Evolutionary conservation across 2,888 invertebrate species (phyloP).

Genomic region (Plemyria rubiginata): DNA sequence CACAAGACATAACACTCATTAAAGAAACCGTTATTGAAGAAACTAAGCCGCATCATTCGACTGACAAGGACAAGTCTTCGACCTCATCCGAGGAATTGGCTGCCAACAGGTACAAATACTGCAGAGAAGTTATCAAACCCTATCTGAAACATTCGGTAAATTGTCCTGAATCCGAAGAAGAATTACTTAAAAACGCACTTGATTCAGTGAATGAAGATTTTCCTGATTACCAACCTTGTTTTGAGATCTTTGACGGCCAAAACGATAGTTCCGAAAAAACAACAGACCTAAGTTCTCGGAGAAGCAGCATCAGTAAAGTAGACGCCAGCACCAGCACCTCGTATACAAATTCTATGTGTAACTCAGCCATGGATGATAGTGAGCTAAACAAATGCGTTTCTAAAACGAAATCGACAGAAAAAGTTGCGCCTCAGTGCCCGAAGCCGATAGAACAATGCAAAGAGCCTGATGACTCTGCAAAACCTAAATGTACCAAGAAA

Average conservation of each 20-base stretch:
- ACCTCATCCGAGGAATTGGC: conserved; percentile 33
- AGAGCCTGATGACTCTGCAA: conserved; percentile 5
- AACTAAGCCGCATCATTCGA: conserved; percentile 32
- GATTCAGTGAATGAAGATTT: conserved; percentile 46
- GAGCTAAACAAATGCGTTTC: conserved; percentile 8
- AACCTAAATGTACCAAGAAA: conserved; percentile 17
- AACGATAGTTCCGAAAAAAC: conserved; percentile 24
- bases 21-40: conserved; percentile 54
- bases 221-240: conserved; percentile 48
- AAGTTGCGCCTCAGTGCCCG: conserved; percentile 11
- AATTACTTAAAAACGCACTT: conserved; percentile 45
- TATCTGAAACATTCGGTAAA: conserved; percentile 47
- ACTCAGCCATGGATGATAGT: conserved; percentile 10
- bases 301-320: conserved; percentile 27
- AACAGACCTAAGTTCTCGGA: conserved; percentile 2
- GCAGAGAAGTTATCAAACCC: conserved; percentile 59
- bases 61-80: background rate
- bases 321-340: conserved; percentile 30
- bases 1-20: conserved; percentile 46
- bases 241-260: conserved; percentile 18
- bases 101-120: conserved; percentile 51
- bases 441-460: conserved; percentile 11
- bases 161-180: conserved; percentile 47
- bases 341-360: conserved; percentile 2
- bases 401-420: conserved; percentile 11